Base-by-base conservation (phyloP, 1,140 invertebrate genomes). In the Delia radicum region DNA sequence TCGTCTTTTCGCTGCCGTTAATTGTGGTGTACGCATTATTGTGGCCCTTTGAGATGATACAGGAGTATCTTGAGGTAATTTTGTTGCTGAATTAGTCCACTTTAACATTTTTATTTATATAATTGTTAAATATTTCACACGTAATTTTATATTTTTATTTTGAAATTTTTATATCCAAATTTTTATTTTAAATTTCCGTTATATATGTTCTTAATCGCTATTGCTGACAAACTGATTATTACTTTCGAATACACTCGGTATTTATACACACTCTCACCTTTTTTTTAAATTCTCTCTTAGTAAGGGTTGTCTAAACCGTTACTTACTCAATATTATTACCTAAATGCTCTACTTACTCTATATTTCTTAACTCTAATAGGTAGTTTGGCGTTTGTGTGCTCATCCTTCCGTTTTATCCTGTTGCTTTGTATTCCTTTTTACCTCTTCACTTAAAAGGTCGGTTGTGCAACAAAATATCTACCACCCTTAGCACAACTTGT, bases 161-260 rank as follows among this genome's bases (percentile, higher is more conserved):
- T n/a, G n/a, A n/a, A n/a, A n/a, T n/a, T n/a, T n/a, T n/a, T n/a
- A n/a, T n/a, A n/a, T 63, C n/a, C 37, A 13, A 42, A 42, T 42
- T 13, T 42, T 33, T 28, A 12, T 3, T 76, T 33, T 61, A n/a
- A 62, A 26, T 28, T n/a, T n/a, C n/a, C n/a, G n/a, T n/a, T 33
- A 7, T 26, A 7, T 13, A 73, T 37, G n/a, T 73, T 73, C 26
- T 12, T 2, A 18, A 33, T 8, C 27, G 3, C 83, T 79, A 80
- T 83, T 79, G 83, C 83, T 85, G 83, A 85, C 83, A 85, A 85
- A 85, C 83, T 85, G 81, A 83, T 79, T 78, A 46, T 75, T 29
- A 12, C 10, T 12, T 33, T 24, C 48, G 18, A 42, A 37, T n/a
- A 29, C 63, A 6, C 27, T 31, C 24, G 37, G 28, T 73, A 72